phyloP scores from a whole-genome alignment of 1,140 invertebrate species.

The Parapsyche elsis region DNA sequence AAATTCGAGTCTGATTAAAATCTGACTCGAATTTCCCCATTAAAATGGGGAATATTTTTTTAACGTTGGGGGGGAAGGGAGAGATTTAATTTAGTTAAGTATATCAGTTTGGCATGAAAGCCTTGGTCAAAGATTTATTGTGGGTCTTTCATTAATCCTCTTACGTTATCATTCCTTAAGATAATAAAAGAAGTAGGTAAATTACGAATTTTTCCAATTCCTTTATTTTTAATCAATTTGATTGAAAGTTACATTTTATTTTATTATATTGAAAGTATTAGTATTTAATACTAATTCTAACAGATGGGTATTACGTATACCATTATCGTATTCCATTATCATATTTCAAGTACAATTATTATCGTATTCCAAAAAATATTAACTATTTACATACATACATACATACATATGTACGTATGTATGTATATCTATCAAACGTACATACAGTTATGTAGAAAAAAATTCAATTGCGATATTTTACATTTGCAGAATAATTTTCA shows the following conservation, averaged over 20 bases:
- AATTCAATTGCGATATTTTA: not conserved
- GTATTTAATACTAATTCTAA: no score
- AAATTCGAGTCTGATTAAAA: no score
- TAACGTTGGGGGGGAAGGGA: no score
- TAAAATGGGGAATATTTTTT: not conserved
- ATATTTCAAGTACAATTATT: no score
- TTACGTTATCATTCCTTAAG: slow-evolving; percentile 1
- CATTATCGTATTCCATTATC: no score
- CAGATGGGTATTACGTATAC: no score
- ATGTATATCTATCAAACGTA: not conserved
- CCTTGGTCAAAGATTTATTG: slow-evolving; percentile 2
- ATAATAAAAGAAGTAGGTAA: not conserved
- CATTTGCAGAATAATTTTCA: no score
- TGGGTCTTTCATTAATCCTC: slow-evolving; percentile 8
- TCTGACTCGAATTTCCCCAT: not conserved
- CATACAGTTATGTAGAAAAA: not conserved
- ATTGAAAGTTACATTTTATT: not conserved
- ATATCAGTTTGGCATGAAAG: slow-evolving; percentile 17
- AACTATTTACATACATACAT: not conserved
- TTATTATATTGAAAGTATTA: no score
- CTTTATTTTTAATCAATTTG: not conserved
- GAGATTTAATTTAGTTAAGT: slow-evolving; percentile 5
- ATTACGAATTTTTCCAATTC: not conserved
- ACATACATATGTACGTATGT: not conserved
- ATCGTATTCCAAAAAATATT: no score